Evolutionary conservation across 2,113 vertebrate species (phyloP), one percentile per base, ranked within the genome.

Genomic region (Cebidichthys violaceus): DNA sequence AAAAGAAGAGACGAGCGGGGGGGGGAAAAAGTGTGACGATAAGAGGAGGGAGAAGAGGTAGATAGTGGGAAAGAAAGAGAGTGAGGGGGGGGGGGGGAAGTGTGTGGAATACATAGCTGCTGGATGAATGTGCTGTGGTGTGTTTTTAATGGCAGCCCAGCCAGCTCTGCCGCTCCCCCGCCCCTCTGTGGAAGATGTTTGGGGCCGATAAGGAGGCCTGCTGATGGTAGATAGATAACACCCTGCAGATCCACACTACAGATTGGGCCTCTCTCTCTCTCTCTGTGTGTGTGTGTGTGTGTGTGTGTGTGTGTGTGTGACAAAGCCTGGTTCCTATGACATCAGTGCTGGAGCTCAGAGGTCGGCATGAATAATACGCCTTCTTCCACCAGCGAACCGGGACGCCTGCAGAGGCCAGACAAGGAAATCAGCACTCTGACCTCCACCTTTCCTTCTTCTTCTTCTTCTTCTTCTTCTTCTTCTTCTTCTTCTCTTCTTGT

Each of bases 181-280:
- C 78, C 90, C 84, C 35, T 77, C 81, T 39, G 86, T 91, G 84
- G 89, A 86, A 93, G 94, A 96, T 96, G 86, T 90, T 82, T 33
- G 14, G 52, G 83, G 81, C 75, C 57, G 88, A 95, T 95, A 95
- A 93, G 86, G 90, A 90, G 89, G 92, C 90, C 92, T 93, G 93
- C 92, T 93, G 95, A 95, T 96, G 83, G 75, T 61, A 88, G 92
- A 81, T 88, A 82, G 94, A 96, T 95, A 96, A 92, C 75, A 68
- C 27, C 29, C 78, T 75, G 79, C 90, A 92, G 94, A 95, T 95
- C 74, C 88, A 65, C 85, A 60, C 72, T 70, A 87, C 90, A 89
- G 93, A 94, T 93, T 77, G 70, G n/a, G 54, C 3, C n/a, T 13
- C 2, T 4, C 2, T 33, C 2, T 79, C n/a, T n/a, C n/a, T n/a